Base-by-base conservation (phyloP, 2,113 vertebrate genomes). In the Hypanus sabinus region DNA sequence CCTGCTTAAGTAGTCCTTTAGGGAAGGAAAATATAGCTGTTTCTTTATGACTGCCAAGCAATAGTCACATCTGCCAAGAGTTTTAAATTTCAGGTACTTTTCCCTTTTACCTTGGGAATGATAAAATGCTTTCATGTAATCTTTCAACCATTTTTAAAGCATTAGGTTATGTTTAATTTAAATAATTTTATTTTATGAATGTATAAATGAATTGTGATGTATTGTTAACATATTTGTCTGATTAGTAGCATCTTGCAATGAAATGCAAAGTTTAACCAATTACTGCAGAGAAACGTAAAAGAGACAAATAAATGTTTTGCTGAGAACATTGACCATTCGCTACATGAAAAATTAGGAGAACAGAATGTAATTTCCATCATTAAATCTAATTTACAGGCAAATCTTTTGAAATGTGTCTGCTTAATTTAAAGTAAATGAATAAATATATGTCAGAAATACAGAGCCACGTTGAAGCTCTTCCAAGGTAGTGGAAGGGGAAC, bases 111-210 rank as follows among this genome's bases (percentile, higher is more conserved):
- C 83, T 14, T 88, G 83, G 24, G 57, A 62, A 57, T 88, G 55
- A 88, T 88, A 62, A 88, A 62, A 62, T 88, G 83, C 57, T 62
- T 14, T 88, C 83, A 30, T 88, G 57, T 88, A 33, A 88, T 88
- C 27, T 87, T 87, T 87, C 57, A n/a, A 62, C 57, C 83, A 62
- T 62, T 1, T 87, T 87, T 27, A n/a, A 60, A 87, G 24, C 11
- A 87, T 55, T 87, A n/a, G 57, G 10, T 87, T 30, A 87, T n/a
- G 81, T 60, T 87, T 81, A 60, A 87, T 60, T 87, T 87, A 87
- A 87, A 87, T 87, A 9, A 88, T 62, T 88, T 62, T 62, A 88
- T n/a, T n/a, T 88, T 62, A n/a, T 88, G 27, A 57, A 62, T 62
- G n/a, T 62, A 62, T n/a, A 62, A 88, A 88, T n/a, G 12, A 46